Conservation (phyloP, 2,797 vertebrate species). For the Setipinna tenuifilis region DNA sequence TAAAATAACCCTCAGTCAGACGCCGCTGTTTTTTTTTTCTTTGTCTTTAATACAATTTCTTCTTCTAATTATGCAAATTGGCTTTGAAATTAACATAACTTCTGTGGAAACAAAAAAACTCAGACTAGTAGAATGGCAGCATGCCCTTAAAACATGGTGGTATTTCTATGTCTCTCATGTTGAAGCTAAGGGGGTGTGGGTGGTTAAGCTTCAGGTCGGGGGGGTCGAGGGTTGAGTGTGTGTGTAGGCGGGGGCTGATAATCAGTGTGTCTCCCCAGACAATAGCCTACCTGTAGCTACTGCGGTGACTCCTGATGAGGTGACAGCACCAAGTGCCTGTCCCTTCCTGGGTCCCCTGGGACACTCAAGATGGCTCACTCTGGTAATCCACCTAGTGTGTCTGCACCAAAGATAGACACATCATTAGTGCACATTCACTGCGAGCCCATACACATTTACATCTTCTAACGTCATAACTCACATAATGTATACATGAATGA, state of each 20-base stretch:
- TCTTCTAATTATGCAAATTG: constrained; percentile 75
- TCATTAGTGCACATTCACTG: not conserved
- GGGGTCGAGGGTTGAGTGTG: no score
- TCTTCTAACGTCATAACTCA: not conserved
- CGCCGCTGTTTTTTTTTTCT: constrained; percentile 52
- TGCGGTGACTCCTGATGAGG: not conserved
- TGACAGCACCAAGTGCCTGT: not conserved
- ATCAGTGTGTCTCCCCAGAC: not conserved
- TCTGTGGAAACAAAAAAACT: constrained; percentile 47
- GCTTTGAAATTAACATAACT: constrained; percentile 72
- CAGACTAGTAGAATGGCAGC: constrained; percentile 46
- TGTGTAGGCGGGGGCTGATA: not conserved
- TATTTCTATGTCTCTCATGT: constrained; percentile 32
- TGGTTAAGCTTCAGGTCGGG: not conserved
- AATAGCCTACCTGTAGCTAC: not conserved
- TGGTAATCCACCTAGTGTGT: not conserved
- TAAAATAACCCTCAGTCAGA: constrained; percentile 78
- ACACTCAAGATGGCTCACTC: not conserved
- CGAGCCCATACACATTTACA: not conserved
- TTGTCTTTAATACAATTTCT: constrained; percentile 73
- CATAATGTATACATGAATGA: not conserved
- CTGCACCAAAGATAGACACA: not conserved
- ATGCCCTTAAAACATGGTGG: constrained; percentile 64
- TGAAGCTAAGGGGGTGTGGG: not conserved
- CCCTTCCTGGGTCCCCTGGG: not conserved